Evolutionary conservation across 2,888 invertebrate genomes (phyloP).

Genomic region (Spilarctia lutea): DNA sequence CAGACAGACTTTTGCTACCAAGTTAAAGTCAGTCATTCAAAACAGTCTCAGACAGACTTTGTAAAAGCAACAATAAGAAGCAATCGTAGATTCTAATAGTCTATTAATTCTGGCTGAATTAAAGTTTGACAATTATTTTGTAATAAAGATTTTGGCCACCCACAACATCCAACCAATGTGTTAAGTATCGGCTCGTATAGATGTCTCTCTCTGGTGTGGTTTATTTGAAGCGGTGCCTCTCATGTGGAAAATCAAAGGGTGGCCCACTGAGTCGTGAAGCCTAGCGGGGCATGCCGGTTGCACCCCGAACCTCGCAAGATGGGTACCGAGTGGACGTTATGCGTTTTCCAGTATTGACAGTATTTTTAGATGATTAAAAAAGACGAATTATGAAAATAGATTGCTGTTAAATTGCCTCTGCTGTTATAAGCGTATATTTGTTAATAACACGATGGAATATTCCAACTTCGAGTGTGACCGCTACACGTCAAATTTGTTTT

Average conservation of each 20-base stretch:
- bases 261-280: slow-evolving; percentile 51
- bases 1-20: no score
- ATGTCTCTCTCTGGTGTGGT: slow-evolving; percentile 45
- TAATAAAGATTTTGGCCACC: slow-evolving; percentile 17
- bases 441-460: background rate
- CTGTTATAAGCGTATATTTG: background rate
- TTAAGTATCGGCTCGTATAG: slow-evolving; percentile 28
- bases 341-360: slow-evolving; percentile 36
- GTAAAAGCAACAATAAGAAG: no score
- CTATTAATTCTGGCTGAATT: no score
- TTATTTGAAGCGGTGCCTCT: slow-evolving; percentile 52
- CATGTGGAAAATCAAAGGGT: slow-evolving; percentile 56
- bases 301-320: slow-evolving; percentile 42
- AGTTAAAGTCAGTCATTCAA: no score
- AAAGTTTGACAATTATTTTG: background rate
- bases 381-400: background rate
- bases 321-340: slow-evolving; percentile 35
- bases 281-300: slow-evolving; percentile 45
- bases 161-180: slow-evolving; percentile 16
- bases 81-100: no score
- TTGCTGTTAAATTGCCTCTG: background rate
- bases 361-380: slow-evolving; percentile 4
- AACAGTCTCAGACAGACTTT: no score
- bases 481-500: background rate
- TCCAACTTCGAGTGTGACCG: background rate